Percentiles rank a stretch among this genome's conserved stretches.
Conservation (phyloP, 2,113 vertebrate genomes). For the Amphilophus citrinellus region DNA sequence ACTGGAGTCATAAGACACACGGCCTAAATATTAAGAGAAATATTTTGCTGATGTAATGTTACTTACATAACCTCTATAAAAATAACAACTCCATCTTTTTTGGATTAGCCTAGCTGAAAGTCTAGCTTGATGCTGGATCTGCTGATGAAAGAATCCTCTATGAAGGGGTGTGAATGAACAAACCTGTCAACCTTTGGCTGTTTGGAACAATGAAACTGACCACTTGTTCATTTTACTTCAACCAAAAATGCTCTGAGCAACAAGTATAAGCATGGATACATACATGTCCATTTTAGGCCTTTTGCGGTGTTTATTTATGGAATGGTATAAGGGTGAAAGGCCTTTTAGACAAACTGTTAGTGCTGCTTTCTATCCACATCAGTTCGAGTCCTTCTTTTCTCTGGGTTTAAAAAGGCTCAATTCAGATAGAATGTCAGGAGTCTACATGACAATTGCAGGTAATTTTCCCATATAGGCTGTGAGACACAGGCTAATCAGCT, state of each 20-base stretch:
- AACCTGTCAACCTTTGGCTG: not conserved
- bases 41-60: not conserved
- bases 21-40: not conserved
- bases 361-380: conserved; percentile 27
- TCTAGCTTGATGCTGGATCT: not conserved
- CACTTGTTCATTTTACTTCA: not conserved
- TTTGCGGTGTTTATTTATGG: not conserved
- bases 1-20: not conserved
- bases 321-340: conserved; percentile 14
- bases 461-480: conserved; percentile 54
- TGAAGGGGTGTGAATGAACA: not conserved
- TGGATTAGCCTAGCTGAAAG: not conserved
- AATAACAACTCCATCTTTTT: not conserved
- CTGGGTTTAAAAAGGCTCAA: conserved; percentile 44
- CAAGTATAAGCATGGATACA: not conserved
- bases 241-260: not conserved
- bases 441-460: conserved; percentile 64
- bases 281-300: not conserved
- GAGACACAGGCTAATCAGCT: conserved; percentile 42
- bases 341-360: conserved; percentile 38
- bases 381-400: conserved; percentile 31
- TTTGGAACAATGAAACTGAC: not conserved
- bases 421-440: conserved; percentile 67
- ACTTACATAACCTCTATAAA: not conserved
- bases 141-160: not conserved